Conservation (phyloP, 2,113 vertebrate genomes). For the Limnothrissa miodon region DNA sequence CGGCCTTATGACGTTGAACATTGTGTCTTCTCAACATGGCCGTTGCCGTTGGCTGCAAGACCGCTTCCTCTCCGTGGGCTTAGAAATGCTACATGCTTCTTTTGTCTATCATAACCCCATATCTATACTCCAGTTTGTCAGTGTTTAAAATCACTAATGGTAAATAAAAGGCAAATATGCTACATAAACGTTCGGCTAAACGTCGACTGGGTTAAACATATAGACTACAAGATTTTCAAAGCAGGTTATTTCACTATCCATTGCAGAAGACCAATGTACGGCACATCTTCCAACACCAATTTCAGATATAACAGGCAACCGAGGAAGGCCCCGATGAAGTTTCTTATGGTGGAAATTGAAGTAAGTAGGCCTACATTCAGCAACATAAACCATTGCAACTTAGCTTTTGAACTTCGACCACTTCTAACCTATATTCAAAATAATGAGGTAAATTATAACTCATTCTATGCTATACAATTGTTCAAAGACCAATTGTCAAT, state of each 20-base stretch:
- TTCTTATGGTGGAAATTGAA: conserved; percentile 63
- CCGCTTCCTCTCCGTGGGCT: neutral
- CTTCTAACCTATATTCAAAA: conserved; percentile 40
- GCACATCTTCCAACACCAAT: neutral
- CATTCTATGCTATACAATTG: neutral
- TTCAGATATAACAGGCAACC: neutral
- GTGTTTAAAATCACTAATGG: neutral
- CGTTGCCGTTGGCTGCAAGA: conserved; percentile 17
- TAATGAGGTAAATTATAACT: neutral
- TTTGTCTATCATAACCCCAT: neutral
- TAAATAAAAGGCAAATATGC: neutral
- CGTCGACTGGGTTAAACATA: neutral
- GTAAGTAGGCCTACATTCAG: conserved; percentile 46
- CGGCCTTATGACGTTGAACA: conserved; percentile 33
- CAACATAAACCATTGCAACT: conserved; percentile 43
- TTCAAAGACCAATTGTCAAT: too few species aligned
- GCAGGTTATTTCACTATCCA: neutral
- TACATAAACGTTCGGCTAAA: neutral
- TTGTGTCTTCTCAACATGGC: conserved; percentile 44
- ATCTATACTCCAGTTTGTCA: neutral
- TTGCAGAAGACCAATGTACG: neutral
- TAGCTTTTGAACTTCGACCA: conserved; percentile 73
- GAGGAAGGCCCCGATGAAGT: neutral
- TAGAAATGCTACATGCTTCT: neutral
- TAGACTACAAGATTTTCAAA: neutral